Base-by-base conservation (phyloP, 2,797 vertebrate species). In the Enteromius radiatus region DNA sequence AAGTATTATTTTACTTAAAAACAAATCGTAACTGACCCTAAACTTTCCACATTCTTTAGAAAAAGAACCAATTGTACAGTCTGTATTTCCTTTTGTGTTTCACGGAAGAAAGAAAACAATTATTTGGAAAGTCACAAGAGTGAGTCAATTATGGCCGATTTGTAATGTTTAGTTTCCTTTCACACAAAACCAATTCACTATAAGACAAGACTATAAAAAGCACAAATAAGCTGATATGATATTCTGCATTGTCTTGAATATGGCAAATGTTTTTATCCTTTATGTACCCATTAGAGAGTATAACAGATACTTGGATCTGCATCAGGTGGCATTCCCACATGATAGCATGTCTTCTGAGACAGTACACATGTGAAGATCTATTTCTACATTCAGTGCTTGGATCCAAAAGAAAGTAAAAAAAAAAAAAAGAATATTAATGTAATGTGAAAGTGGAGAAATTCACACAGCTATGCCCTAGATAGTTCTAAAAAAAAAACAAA, bases 381-480 rank as follows among this genome's bases (percentile, higher is more conserved):
- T 81, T 76, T 71, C 47, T 67, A 21, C 5, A 12, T 74, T 33
- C 28, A 4, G 52, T 52, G 38, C 64, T 59, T 26, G 21, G n/a
- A 33, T 59, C 43, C 38, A 38, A 76, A 76, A 64, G 43, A 64
- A 64, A 36, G 8, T 47, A 36, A 77, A 65, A 81, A 47, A 28
- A 36, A 77, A 65, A 81, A 47, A 28, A 6, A 52, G 31, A 41
- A 43, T 54, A 38, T 69, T 15, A 47, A 49, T 63, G 28, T 28
- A 26, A 74, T 56, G 38, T 68, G 14, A 76, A 56, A 56, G 76
- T 12, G 11, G 54, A 47, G 82, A 83, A 76, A 87, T 81, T 89
- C 83, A 81, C 73, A 26, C 75, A 86, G n/a, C 49, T 36, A 63
- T 85, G 87, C 74, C 84, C 89, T 84, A 84, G 59, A 76, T 71